Evolutionary conservation across 2,888 invertebrate species (phyloP).

Genomic region (Punctoribates punctum): DNA sequence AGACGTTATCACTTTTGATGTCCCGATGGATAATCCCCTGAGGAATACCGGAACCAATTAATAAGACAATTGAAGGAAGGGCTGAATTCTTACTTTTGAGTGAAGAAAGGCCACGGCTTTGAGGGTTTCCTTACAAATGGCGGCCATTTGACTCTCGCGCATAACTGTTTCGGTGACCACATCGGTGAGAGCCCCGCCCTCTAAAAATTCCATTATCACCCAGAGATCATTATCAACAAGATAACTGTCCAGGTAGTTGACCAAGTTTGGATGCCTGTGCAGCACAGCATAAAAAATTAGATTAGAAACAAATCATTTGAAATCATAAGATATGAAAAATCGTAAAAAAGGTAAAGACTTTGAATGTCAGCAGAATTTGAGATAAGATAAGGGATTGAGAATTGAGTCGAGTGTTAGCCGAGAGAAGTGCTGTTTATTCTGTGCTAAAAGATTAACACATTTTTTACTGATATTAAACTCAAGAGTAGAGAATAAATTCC

Average conservation of each 20-base stretch:
- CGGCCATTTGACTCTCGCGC: conserved; percentile 94
- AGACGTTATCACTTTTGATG: conserved; percentile 95
- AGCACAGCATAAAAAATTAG: no score
- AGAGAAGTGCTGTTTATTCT: neutral
- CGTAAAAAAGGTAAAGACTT: neutral
- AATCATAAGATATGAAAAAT: neutral
- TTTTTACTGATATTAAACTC: neutral
- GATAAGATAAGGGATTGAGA: neutral
- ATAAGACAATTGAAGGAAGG: neutral
- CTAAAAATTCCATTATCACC: conserved; percentile 69
- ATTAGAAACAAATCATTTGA: neutral
- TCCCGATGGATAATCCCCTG: conserved; percentile 86
- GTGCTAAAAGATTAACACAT: neutral
- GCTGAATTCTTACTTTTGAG: conserved; percentile 58
- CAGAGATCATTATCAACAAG: conserved; percentile 78
- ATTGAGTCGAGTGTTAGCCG: neutral
- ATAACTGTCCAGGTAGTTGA: conserved; percentile 91
- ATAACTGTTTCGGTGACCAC: conserved; percentile 95
- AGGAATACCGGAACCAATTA: neutral
- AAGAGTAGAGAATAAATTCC: neutral
- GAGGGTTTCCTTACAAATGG: conserved; percentile 83
- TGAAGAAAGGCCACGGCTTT: conserved; percentile 86
- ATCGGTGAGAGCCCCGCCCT: conserved; percentile 92
- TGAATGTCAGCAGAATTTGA: neutral
- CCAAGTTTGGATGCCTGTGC: conserved; percentile 75